Evolutionary conservation across 2,797 vertebrate genomes (phyloP).

Genomic region (Gouania willdenowi): DNA sequence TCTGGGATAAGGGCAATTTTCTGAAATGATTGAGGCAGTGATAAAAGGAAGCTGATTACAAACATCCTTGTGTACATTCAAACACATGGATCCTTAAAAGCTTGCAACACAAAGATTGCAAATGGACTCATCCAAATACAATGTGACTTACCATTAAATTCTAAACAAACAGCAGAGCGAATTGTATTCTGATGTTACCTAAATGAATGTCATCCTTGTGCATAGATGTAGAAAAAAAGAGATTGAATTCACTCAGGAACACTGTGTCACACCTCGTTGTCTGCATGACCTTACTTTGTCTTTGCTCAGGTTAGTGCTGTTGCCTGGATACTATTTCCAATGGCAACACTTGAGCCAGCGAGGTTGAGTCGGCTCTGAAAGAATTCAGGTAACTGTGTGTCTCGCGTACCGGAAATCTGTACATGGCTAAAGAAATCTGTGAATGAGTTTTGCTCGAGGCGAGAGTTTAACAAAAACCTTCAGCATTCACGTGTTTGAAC

Average conservation of each 20-base stretch:
- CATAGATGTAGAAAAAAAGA: background rate
- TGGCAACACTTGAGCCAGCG: conserved; percentile 71
- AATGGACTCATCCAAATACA: background rate
- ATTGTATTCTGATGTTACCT: background rate
- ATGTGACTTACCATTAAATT: conserved; percentile 6
- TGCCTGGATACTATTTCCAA: conserved; percentile 78
- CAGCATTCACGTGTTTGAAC: too few relatives aligned
- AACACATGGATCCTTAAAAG: conserved; percentile 12
- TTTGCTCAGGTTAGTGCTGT: conserved; percentile 70
- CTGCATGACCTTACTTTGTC: conserved; percentile 72
- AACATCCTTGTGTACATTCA: conserved; percentile 13
- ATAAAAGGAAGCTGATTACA: conserved; percentile 3
- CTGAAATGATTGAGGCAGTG: conserved; percentile 23
- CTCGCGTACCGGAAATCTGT: conserved; percentile 58
- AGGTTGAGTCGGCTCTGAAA: conserved; percentile 64
- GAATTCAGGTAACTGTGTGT: conserved; percentile 56
- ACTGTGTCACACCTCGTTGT: conserved; percentile 40
- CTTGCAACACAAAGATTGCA: conserved; percentile 3
- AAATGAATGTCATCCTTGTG: conserved; percentile 9
- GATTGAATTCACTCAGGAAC: conserved; percentile 7
- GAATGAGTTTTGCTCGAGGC: too few relatives aligned
- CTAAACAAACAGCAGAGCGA: background rate
- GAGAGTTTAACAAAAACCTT: too few relatives aligned
- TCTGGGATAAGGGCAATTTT: conserved; percentile 17
- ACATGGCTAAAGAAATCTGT: conserved; percentile 27